Evolutionary conservation across 92 coral and sea anemone species (phyloP).

Genomic region (Paragorgia papillata): DNA sequence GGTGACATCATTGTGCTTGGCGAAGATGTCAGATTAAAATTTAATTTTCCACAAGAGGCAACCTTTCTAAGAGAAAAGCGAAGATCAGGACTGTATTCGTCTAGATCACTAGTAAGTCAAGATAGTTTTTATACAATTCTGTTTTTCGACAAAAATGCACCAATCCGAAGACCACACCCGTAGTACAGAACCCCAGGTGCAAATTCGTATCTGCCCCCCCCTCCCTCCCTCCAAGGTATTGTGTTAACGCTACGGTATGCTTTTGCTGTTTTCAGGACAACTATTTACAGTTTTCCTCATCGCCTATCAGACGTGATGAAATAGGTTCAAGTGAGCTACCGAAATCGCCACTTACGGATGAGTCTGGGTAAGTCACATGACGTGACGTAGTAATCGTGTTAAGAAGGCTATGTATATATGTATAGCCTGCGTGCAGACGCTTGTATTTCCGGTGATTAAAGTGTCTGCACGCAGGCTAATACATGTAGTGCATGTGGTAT

Average conservation of each 20-base stretch:
- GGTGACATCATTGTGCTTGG: slow-evolving; percentile 96
- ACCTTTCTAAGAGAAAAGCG: slow-evolving; percentile 88
- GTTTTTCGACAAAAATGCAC: background rate
- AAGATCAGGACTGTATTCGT: slow-evolving; percentile 53
- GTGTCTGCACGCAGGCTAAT: too few relatives aligned
- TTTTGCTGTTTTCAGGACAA: slow-evolving; percentile 14
- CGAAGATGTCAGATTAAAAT: slow-evolving; percentile 85
- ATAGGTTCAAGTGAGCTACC: slow-evolving; percentile 73
- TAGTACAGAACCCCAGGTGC: too few relatives aligned
- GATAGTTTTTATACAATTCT: background rate
- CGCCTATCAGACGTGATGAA: slow-evolving; percentile 88
- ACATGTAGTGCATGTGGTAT: too few relatives aligned
- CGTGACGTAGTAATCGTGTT: background rate
- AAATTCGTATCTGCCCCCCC: too few relatives aligned
- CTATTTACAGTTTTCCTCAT: slow-evolving; percentile 62
- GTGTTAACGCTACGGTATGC: too few relatives aligned
- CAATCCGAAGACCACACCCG: background rate
- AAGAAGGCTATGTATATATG: too few relatives aligned
- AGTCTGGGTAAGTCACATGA: slow-evolving; percentile 76
- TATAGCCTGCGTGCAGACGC: too few relatives aligned
- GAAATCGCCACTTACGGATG: slow-evolving; percentile 83
- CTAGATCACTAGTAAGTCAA: slow-evolving; percentile 20
- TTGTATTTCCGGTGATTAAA: too few relatives aligned
- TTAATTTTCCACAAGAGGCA: slow-evolving; percentile 96
- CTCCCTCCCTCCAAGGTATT: too few relatives aligned